phyloP scores from a whole-genome alignment of 2,113 vertebrate species.

The Bothrops jararaca region DNA sequence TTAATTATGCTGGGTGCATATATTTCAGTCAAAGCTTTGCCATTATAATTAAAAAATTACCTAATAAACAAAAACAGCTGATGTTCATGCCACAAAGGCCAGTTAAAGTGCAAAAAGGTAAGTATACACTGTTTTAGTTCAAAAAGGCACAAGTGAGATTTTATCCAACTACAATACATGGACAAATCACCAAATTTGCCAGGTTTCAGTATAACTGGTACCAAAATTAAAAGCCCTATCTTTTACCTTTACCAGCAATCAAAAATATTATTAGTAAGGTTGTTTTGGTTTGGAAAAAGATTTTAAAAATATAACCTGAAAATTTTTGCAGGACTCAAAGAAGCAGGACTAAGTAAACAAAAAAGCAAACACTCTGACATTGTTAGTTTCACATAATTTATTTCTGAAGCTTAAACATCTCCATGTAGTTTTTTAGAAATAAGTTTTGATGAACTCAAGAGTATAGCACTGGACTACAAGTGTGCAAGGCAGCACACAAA shows the following conservation, averaged over 20 bases:
- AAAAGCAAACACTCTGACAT: neutral
- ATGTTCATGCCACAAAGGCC: neutral
- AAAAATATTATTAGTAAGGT: neutral
- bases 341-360: neutral
- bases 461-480: neutral
- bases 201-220: neutral
- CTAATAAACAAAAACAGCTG: constrained; percentile 10
- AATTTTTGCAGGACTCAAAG: neutral
- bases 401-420: neutral
- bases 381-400: neutral
- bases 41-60: neutral
- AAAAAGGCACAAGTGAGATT: neutral
- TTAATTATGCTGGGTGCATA: neutral
- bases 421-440: neutral
- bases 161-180: neutral
- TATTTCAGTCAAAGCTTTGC: neutral
- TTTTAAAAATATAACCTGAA: neutral
- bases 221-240: neutral
- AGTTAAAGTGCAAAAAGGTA: neutral
- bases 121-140: neutral
- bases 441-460: neutral
- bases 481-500: neutral
- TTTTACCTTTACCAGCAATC: neutral
- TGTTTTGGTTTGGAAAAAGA: neutral
- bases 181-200: neutral